phyloP scores from a whole-genome alignment of 2,797 vertebrate genomes.

The Microcaecilia unicolor region DNA sequence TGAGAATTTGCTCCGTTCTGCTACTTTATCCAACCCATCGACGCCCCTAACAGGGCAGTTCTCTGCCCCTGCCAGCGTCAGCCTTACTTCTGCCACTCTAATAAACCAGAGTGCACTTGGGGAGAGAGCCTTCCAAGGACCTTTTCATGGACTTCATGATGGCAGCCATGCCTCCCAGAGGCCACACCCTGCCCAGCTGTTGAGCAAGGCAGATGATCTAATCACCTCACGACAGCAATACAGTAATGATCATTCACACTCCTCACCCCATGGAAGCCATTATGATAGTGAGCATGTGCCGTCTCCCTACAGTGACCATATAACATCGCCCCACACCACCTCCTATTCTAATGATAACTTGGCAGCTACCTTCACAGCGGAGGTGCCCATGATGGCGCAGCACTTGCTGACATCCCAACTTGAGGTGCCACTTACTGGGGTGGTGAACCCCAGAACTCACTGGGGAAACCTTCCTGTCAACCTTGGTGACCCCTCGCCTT shows the following conservation, averaged over 20 bases:
- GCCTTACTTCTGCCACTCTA: constrained; percentile 72
- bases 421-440: constrained; percentile 83
- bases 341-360: constrained; percentile 63
- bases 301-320: constrained; percentile 92
- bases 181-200: constrained; percentile 70
- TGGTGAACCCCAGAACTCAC: constrained; percentile 79
- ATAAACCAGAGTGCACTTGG: constrained; percentile 75
- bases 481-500: constrained; percentile 81
- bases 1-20: constrained; percentile 85
- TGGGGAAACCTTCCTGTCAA: constrained; percentile 86
- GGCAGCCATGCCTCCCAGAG: constrained; percentile 71
- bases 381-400: constrained; percentile 77
- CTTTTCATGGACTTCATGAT: constrained; percentile 68
- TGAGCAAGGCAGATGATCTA: constrained; percentile 79
- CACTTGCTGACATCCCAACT: constrained; percentile 68
- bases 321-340: constrained; percentile 79
- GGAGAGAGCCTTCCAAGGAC: constrained; percentile 82
- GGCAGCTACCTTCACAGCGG: constrained; percentile 78
- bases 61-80: constrained; percentile 62
- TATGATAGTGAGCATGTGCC: constrained; percentile 91
- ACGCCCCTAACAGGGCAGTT: constrained; percentile 72
- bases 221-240: constrained; percentile 76
- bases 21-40: constrained; percentile 76
- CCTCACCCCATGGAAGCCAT: constrained; percentile 87
- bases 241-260: constrained; percentile 70